Conservation (phyloP, 2,888 invertebrate species). For the Heteromyza rotundicornis region DNA sequence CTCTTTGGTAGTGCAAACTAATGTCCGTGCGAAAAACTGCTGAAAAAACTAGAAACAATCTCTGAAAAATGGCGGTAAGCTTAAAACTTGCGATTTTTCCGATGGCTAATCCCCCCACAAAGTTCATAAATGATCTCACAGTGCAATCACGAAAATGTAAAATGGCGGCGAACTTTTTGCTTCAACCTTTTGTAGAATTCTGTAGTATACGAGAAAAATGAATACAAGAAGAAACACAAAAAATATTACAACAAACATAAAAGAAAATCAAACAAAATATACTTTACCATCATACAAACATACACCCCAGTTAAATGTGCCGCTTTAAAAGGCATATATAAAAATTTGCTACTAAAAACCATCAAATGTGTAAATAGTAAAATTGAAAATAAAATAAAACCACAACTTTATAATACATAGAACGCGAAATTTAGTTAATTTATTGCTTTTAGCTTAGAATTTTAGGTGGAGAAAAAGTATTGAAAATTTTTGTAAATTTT, state of each 20-base stretch:
- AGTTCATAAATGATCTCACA: conserved; percentile 48
- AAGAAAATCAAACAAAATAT: too few relatives aligned
- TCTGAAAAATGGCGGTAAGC: conserved; percentile 18
- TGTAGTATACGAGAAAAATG: neutral
- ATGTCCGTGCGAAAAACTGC: too few relatives aligned
- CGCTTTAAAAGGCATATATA: conserved; percentile 31
- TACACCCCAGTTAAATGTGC: conserved; percentile 13
- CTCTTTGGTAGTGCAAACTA: conserved; percentile 87
- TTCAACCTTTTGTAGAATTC: neutral
- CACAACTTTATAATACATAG: too few relatives aligned
- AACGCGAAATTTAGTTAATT: neutral
- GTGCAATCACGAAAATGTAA: conserved; percentile 46
- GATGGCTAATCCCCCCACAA: conserved; percentile 9
- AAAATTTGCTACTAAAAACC: neutral
- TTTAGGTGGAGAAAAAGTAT: too few relatives aligned
- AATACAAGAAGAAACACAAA: neutral
- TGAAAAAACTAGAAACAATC: conserved; percentile 14
- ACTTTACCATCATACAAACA: neutral
- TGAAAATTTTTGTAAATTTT: neutral
- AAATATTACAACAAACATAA: neutral
- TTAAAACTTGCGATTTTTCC: conserved; percentile 22
- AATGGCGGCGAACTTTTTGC: neutral
- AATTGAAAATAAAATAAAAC: too few relatives aligned
- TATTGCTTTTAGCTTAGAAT: neutral
- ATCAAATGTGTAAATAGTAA: neutral